A percentile compares a stretch with the other conserved stretches of the same genome.
phyloP scores from a whole-genome alignment of 2,113 vertebrate species.

The Stegastes partitus region DNA sequence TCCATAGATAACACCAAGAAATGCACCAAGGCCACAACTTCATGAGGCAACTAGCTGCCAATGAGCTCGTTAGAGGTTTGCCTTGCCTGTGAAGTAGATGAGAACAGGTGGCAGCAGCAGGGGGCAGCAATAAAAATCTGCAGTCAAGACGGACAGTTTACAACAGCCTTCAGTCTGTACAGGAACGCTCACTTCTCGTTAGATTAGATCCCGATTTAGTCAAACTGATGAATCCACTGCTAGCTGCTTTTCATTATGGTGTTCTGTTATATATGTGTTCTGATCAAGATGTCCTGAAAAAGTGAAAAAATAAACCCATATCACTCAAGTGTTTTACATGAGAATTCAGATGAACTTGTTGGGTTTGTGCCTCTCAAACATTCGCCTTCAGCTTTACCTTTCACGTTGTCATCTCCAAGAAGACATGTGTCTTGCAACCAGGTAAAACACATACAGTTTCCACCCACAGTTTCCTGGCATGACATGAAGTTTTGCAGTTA shows the following conservation, averaged over 20 bases:
- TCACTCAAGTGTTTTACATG: background rate
- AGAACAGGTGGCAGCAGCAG: conserved; percentile 15
- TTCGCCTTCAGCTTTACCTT: no score
- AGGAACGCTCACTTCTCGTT: background rate
- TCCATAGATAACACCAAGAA: background rate
- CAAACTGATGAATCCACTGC: background rate
- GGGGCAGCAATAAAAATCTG: conserved; percentile 7
- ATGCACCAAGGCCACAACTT: background rate
- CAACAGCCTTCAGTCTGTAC: background rate
- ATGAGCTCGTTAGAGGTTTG: background rate
- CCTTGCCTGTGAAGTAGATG: conserved; percentile 4
- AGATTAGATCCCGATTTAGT: background rate
- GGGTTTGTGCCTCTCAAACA: no score
- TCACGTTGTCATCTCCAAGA: no score
- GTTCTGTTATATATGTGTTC: background rate
- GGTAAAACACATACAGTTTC: background rate
- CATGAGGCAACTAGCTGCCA: background rate
- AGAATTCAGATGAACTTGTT: no score
- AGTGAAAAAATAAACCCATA: no score
- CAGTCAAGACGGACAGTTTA: conserved; percentile 2
- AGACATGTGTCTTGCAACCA: background rate
- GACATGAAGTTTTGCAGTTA: background rate
- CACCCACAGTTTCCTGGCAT: background rate
- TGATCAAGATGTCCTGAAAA: no score
- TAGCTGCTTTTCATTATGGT: background rate